A percentile compares a stretch with the other conserved stretches of the same genome.
phyloP scores from a whole-genome alignment of 2,797 vertebrate species.

The Rhincodon typus region DNA sequence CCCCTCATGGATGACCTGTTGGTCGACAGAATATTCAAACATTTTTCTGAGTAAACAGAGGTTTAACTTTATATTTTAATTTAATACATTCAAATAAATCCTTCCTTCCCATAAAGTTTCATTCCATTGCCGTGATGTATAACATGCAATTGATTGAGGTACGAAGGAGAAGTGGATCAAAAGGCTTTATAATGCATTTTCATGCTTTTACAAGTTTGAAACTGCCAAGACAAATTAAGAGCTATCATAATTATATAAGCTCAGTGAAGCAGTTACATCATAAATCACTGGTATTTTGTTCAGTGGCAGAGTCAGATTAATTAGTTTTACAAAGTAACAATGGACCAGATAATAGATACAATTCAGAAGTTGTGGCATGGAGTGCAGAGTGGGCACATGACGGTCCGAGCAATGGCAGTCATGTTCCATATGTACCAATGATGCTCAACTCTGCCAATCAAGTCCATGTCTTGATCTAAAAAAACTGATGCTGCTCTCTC shows the following conservation, averaged over 20 bases:
- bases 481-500: background rate
- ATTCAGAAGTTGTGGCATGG: background rate
- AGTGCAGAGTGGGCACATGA: background rate
- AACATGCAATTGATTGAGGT: background rate
- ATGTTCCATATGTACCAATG: background rate
- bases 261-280: background rate
- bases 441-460: background rate
- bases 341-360: background rate
- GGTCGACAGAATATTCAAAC: no score
- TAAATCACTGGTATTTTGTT: background rate
- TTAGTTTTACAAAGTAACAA: background rate
- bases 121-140: background rate
- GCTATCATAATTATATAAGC: background rate
- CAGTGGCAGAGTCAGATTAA: background rate
- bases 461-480: background rate
- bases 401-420: background rate
- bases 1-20: no score
- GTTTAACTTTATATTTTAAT: background rate
- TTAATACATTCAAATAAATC: background rate
- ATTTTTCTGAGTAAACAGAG: background rate
- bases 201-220: background rate
- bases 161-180: background rate
- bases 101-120: background rate
- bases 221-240: background rate
- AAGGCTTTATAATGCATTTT: background rate